Conservation (phyloP, 2,113 vertebrate genomes). For the Stigmatopora argus region DNA sequence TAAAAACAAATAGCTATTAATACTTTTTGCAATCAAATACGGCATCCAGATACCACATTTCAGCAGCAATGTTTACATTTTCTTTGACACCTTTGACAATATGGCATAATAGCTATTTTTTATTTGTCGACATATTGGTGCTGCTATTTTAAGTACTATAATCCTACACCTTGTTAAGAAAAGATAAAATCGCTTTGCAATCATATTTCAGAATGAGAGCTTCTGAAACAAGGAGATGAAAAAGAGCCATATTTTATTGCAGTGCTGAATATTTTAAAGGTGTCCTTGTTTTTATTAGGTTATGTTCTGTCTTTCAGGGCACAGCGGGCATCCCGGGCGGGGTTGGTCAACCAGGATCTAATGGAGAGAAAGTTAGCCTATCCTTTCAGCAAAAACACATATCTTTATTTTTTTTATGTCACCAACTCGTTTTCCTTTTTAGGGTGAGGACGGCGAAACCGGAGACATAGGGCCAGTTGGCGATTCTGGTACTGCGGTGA, state of each 20-base stretch:
- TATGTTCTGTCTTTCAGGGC: conserved; percentile 65
- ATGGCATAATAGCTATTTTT: no score
- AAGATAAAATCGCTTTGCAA: no score
- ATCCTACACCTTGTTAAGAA: no score
- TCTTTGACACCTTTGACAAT: no score
- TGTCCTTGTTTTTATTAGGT: conserved; percentile 27
- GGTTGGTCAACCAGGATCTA: conserved; percentile 79
- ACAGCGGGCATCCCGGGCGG: conserved; percentile 75
- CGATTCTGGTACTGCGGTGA: conserved; percentile 73
- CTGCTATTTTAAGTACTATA: no score
- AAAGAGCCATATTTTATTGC: conserved; percentile 24
- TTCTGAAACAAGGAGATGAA: conserved; percentile 28
- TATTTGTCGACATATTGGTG: no score
- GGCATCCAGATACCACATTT: no score
- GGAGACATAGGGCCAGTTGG: conserved; percentile 79
- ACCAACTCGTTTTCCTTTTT: conserved; percentile 14
- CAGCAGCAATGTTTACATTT: no score
- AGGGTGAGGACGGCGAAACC: conserved; percentile 87
- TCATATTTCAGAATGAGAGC: conserved; percentile 12
- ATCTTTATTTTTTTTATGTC: not conserved
- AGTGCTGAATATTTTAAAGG: conserved; percentile 48
- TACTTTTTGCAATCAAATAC: no score
- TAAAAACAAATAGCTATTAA: not conserved
- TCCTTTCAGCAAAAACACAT: conserved; percentile 11
- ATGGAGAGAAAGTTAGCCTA: conserved; percentile 83